A percentile compares a stretch with the other conserved stretches of the same genome.
These are phyloP conservation scores for Zophobas morio DNA, from an alignment of 1,140 invertebrate species.

Conservation along the genomic window DNA sequence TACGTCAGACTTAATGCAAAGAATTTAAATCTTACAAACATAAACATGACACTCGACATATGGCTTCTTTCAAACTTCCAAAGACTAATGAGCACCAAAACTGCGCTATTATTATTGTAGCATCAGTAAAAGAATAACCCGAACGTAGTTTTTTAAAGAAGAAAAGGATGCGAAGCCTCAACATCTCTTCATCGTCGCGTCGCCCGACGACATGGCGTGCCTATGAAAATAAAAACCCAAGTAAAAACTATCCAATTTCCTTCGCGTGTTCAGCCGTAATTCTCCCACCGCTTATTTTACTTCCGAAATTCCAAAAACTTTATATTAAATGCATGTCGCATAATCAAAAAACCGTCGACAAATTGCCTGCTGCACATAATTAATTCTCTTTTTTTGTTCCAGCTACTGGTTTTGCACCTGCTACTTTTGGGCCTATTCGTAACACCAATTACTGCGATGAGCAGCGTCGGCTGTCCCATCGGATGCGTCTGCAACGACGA, in stretches of 20 bases:
- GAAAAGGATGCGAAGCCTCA: too few species aligned
- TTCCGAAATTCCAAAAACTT: slow-evolving; percentile 3
- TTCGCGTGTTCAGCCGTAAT: slow-evolving; percentile 20
- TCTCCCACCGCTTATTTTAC: slow-evolving; percentile 18
- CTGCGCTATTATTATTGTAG: too few species aligned
- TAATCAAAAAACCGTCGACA: neutral
- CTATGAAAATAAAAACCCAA: too few species aligned
- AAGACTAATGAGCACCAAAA: too few species aligned
- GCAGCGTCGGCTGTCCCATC: slow-evolving; percentile 75
- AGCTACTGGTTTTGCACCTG: slow-evolving; percentile 61
- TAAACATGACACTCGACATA: too few species aligned
- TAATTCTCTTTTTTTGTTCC: slow-evolving; percentile 62
- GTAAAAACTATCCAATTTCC: slow-evolving; percentile 32
- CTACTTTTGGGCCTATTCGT: slow-evolving; percentile 65
- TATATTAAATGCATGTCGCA: slow-evolving; percentile 6
- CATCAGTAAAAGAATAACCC: too few species aligned
- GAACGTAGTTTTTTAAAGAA: too few species aligned
- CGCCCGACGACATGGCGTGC: slow-evolving; percentile 15
- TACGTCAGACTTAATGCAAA: too few species aligned
- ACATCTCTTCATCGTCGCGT: too few species aligned
- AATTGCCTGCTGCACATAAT: neutral
- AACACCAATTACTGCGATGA: slow-evolving; percentile 49
- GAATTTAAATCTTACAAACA: too few species aligned
- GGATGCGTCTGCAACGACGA: slow-evolving; percentile 91
- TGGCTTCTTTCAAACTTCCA: too few species aligned